Evolutionary conservation across 2,113 vertebrate species (phyloP).

Genomic region (Canis aureus): DNA sequence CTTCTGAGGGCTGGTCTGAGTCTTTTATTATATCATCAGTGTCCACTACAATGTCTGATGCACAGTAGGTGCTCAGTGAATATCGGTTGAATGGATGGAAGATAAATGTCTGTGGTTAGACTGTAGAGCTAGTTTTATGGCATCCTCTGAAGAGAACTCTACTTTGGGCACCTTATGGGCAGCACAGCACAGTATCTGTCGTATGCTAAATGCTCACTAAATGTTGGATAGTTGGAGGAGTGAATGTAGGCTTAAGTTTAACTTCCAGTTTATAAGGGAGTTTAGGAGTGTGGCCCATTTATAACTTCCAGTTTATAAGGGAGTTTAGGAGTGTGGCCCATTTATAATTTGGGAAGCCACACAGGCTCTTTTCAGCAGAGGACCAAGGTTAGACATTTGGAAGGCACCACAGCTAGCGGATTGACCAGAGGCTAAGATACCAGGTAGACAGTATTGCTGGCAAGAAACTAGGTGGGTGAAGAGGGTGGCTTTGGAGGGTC

Average conservation of each 20-base stretch:
- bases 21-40: neutral
- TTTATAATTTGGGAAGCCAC: neutral
- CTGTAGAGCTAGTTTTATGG: neutral
- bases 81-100: neutral
- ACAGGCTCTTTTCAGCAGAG: neutral
- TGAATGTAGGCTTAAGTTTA: neutral
- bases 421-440: neutral
- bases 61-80: too few relatives aligned
- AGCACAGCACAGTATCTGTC: neutral
- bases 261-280: neutral
- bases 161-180: too few relatives aligned
- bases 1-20: neutral
- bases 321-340: neutral
- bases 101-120: neutral
- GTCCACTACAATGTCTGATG: neutral
- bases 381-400: neutral
- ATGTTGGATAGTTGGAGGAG: neutral
- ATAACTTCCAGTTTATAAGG: neutral
- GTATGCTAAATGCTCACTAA: neutral
- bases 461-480: neutral
- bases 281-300: neutral
- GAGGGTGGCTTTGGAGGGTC: neutral
- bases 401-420: neutral
- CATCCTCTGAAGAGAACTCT: neutral
- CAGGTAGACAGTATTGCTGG: neutral